Base-by-base conservation (phyloP, 2,113 vertebrate species). In the Myotis yumanensis region DNA sequence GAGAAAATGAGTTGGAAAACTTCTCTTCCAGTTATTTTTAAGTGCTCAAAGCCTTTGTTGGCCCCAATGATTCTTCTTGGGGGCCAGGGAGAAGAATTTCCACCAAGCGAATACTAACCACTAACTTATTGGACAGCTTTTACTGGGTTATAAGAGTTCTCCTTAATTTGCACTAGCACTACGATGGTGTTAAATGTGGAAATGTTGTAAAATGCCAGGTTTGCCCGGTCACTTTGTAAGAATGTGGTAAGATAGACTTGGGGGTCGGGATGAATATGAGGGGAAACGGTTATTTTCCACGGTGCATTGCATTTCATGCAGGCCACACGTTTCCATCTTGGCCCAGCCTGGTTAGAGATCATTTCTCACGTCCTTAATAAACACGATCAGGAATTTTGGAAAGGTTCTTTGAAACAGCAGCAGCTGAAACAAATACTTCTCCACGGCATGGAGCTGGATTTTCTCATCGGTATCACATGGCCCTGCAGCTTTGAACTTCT, bases 381-480 rank as follows among this genome's bases (percentile, higher is more conserved):
- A 25, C 30, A 43, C 15, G 4, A 40, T 51, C 20, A 62, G 79
- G 88, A 59, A 54, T 94, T 90, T 85, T 90, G 82, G 91, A 90
- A 91, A 81, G n/a, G 48, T 59, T 64, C 40, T 91, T 86, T 66
- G 66, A 59, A 82, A 64, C 5, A 90, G 35, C 88, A 52, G n/a
- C 4, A 2, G 43, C 77, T 80, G 90, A 95, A 86, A 93, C 17
- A 82, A 57, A 82, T 88, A 76, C 11, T 4, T 43, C 52, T 79
- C 4, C 23, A 4, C 0, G 0, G 8, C 0, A 3, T 68, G 23
- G n/a, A 68, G 72, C 30, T 3, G 16, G 59, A 69, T 92, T 97
- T 97, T 97, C 96, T 94, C 95, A 90, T 80, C 59, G 90, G 75
- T 97, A 86, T 96, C 90, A 32, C 48, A 89, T 95, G 82, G 68